Base-by-base conservation (phyloP, 1,140 invertebrate genomes). In the Drosophila sp. region DNA sequence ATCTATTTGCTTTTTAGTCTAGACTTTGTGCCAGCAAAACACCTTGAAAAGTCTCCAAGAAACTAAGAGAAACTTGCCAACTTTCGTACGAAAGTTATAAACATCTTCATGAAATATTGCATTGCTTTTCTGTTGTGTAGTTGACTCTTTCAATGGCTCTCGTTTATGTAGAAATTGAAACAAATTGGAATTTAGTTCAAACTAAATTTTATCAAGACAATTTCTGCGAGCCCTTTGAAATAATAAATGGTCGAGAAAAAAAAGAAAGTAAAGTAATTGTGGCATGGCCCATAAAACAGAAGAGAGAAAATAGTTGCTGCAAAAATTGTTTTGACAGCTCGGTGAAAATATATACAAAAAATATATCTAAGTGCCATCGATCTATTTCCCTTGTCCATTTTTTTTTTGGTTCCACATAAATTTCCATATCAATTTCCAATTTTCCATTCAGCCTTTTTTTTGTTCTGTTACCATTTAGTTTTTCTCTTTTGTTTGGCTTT, bases 261-360 rank as follows among this genome's bases (percentile, higher is more conserved):
- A 8, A 40, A n/a, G 11, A 41, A 2, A 62, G 1, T 33, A 35
- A 23, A 17, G 35, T 38, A 64, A 54, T n/a, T 25, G 8, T 11
- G 35, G 10, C 10, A 38, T 38, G 35, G 8, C 10, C 3, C 8
- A 11, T 11, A 35, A 30, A 17, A 40, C 38, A 11, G 4, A 41
- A 41, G 11, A 17, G 17, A 41, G 2, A 41, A 41, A 41, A n/a
- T 4, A 41, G 4, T 10, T 41, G 40, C 40, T 23, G n/a, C 4
- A 44, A 23, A 47, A 47, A 47, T 47, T 25, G 17, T 47, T 50
- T 50, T 50, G 44, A 50, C 44, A 50, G 44, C 44, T 50, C 44
- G 23, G 44, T 10, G 2, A 27, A 50, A 27, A 6, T 25, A 50
- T 10, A 38, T 7, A 38, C 35, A 7, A 38, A 17, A 10, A 38